These are phyloP conservation scores for Trypoxylus dichotomus DNA, from an alignment of 1,140 invertebrate genomes.

Conservation along the genomic window DNA sequence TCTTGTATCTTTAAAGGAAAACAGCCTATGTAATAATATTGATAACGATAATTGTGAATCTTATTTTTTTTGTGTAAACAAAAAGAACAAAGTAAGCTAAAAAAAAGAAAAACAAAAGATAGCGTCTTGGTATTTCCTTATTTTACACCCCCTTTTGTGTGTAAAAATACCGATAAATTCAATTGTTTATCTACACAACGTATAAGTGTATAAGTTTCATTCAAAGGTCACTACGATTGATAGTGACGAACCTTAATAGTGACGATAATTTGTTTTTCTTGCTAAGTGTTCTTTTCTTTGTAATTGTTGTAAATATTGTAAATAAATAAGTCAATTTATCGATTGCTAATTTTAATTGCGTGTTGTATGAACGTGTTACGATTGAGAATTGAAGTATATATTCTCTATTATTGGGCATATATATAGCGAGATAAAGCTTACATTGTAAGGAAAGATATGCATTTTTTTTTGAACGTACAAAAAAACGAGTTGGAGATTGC, in stretches of 20 bases:
- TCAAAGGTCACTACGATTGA: too few relatives aligned
- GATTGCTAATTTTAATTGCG: neutral
- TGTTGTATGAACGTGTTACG: neutral
- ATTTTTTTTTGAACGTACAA: slow-evolving; percentile 2
- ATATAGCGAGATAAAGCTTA: neutral
- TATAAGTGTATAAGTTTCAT: neutral
- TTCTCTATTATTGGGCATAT: neutral
- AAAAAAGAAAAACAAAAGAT: neutral
- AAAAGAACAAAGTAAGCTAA: too few relatives aligned
- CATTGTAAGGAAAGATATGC: neutral
- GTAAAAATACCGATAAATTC: neutral
- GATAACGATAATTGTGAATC: neutral
- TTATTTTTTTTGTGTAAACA: neutral
- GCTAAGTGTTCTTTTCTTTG: neutral
- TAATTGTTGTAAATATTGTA: slow-evolving; percentile 15
- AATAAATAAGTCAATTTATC: slow-evolving; percentile 1
- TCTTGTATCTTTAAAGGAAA: neutral
- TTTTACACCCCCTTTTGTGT: neutral
- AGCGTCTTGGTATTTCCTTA: neutral
- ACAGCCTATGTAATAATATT: neutral
- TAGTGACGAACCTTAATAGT: too few relatives aligned
- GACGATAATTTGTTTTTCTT: neutral
- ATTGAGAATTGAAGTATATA: neutral
- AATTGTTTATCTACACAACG: neutral
- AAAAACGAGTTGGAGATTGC: neutral